These are phyloP conservation scores for Callithrix jacchus DNA, from an alignment of 2,113 vertebrate genomes.

Conservation along the genomic window DNA sequence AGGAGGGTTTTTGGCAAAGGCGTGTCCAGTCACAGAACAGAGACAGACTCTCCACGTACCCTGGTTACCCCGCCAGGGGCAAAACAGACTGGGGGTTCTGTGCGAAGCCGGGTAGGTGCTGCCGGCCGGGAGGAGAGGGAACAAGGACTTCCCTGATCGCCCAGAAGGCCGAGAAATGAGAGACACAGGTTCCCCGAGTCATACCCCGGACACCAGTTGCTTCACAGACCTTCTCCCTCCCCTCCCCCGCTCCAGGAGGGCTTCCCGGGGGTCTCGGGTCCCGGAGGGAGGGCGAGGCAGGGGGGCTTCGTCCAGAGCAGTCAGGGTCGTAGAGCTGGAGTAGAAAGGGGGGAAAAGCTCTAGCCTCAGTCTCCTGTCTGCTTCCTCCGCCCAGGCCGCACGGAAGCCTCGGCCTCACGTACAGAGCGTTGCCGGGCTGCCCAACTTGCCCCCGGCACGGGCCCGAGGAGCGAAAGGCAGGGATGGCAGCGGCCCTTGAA, in stretches of 20 bases:
- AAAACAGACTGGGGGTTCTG: not conserved
- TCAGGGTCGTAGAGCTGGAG: not conserved
- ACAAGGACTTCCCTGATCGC: not conserved
- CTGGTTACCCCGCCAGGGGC: not conserved
- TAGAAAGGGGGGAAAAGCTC: not conserved
- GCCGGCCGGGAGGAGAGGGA: not conserved
- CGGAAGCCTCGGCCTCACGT: conserved; percentile 82
- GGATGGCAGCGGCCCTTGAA: conserved; percentile 35
- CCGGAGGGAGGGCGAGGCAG: not conserved
- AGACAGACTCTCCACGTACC: not conserved
- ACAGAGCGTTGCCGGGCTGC: conserved; percentile 51
- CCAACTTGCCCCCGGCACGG: conserved; percentile 37
- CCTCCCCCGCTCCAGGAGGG: not conserved
- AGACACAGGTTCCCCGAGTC: conserved; percentile 5
- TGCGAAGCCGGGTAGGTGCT: not conserved
- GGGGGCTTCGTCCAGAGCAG: not conserved
- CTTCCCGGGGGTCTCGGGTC: conserved; percentile 42
- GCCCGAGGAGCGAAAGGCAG: not conserved
- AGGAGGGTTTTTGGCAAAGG: not conserved
- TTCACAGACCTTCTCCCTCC: conserved; percentile 10
- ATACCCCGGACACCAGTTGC: conserved; percentile 69
- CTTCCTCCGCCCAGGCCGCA: conserved; percentile 78
- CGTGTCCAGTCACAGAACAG: not conserved
- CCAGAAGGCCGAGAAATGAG: not conserved
- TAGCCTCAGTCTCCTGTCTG: conserved; percentile 5